Percentiles rank a stretch among this genome's conserved stretches.
Conservation (phyloP, 2,888 invertebrate species). For the Thalpophila matura region DNA sequence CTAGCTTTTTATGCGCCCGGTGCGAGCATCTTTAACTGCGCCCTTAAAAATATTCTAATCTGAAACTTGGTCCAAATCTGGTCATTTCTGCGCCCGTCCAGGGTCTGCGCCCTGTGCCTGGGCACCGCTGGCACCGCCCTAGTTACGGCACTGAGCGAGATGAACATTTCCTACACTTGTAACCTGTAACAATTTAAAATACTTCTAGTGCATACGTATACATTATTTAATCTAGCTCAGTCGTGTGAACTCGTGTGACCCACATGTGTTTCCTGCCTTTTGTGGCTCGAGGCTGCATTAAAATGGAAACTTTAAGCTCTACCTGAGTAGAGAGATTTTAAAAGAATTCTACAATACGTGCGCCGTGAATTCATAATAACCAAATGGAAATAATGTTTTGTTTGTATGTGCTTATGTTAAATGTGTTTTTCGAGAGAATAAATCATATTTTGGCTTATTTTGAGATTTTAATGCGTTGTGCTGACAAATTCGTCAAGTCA, state of each 20-base stretch:
- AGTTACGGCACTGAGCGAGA: not conserved
- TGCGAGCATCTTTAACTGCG: too few relatives aligned
- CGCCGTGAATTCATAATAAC: not conserved
- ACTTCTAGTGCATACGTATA: constrained; percentile 6
- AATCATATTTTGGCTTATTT: too few relatives aligned
- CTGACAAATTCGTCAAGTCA: too few relatives aligned
- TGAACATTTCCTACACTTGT: not conserved
- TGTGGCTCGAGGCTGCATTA: constrained; percentile 30
- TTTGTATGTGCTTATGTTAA: not conserved
- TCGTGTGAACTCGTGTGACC: constrained; percentile 45
- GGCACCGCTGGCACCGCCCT: too few relatives aligned
- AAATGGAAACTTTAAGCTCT: constrained; percentile 8
- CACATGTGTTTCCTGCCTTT: constrained; percentile 32
- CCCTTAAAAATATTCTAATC: too few relatives aligned
- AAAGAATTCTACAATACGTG: constrained; percentile 12
- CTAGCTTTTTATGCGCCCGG: too few relatives aligned
- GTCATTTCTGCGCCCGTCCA: too few relatives aligned
- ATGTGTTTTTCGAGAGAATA: too few relatives aligned
- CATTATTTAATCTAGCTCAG: constrained; percentile 39
- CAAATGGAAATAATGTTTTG: not conserved
- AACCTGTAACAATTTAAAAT: constrained; percentile 2
- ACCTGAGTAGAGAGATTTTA: constrained; percentile 19
- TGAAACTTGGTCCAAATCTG: too few relatives aligned
- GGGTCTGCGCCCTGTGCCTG: too few relatives aligned
- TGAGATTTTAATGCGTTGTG: too few relatives aligned